Evolutionary conservation across 2,797 vertebrate species (phyloP), one percentile per base, ranked within the genome.

Genomic region (Sebastes iracundus): DNA sequence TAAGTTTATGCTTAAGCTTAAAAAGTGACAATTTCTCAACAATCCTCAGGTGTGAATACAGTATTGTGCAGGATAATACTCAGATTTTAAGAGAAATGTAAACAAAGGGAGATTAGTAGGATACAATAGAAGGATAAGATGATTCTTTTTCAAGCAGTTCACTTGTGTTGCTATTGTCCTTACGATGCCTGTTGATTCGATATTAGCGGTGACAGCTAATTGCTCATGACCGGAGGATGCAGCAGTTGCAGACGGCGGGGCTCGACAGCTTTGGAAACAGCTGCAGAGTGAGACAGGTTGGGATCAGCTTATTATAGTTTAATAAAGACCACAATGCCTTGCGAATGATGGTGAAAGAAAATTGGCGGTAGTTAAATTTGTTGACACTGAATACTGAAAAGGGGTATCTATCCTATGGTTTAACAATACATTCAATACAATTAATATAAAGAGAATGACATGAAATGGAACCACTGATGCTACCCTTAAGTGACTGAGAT

Each of bases 181-280:
- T 6, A 59, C 4, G 27, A 16, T 38, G 66, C 7, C 66, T 72
- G 33, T 58, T 71, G 75, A 68, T 38, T 78, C 71, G 38, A 6
- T n/a, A 59, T 78, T 58, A 68, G 28, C 25, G 5, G 14, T 53
- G 72, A 49, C 60, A 76, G 64, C 38, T 32, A 23, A 58, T 61
- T 77, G 69, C 23, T 62, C 59, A 14, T 60, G 23, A 70, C 33
- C 23, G 9, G 27, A 79, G 62, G 33, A 74, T 10, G 28, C 64
- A 64, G 32, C 33, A 74, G 20, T 12, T 35, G 38, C 20, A 55
- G 62, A 56, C 13, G 16, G 9, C 1, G n/a, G 2, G 20, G 61
- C 49, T 16, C 7, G 20, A 61, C 33, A 64, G 63, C 42, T 84
- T 61, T 55, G 60, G 49, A 62, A 71, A 79, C 61, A 82, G 56